Evolutionary conservation across 1,140 invertebrate species (phyloP), one percentile per base, ranked within the genome.

Genomic region (Diachasmimorpha longicaudata): DNA sequence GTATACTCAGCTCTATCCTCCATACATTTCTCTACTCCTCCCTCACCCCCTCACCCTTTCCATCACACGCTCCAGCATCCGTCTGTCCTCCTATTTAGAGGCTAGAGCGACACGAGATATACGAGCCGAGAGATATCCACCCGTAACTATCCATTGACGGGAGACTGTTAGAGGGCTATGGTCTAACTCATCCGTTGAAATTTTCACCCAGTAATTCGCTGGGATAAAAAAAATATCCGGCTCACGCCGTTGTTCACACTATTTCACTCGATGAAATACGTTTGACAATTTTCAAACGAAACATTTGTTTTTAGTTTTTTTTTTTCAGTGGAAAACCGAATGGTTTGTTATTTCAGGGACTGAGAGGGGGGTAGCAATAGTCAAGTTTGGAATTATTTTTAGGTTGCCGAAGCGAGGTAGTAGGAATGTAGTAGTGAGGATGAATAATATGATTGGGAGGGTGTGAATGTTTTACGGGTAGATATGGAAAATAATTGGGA

Each of bases 1-100:
- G 58, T 63, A 25, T 63, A 63, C 58, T 63, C 58, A 63, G 23
- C 23, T 63, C 58, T 55, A 63, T 63, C 58, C 58, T 25, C 58
- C 19, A 31, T 19, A 63, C 48, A 52, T 52, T 52, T 19, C 48
- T 16, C 58, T 23, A 63, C 48, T 1, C 1, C 19, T n/a, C n/a
- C 14, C 6, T 14, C 19, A 1, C 1, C 3, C 39, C 39, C 31
- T 6, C 31, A 6, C 31, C 31, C 2, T 6, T 6, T 6, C 31
- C 31, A 3, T 31, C 31, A 31, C 31, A 2, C 31, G 31, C 31
- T 6, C 31, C 31, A 3, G 2, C 31, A 31, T 6, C 31, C 31
- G 31, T 31, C 31, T 55, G 9, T 25, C 23, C 21, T 31, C 19
- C 58, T 63, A 63, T 63, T 63, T 63, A 31, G 58, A 25, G 21